Base-by-base conservation (phyloP, 1,140 invertebrate genomes). In the Galleria mellonella region DNA sequence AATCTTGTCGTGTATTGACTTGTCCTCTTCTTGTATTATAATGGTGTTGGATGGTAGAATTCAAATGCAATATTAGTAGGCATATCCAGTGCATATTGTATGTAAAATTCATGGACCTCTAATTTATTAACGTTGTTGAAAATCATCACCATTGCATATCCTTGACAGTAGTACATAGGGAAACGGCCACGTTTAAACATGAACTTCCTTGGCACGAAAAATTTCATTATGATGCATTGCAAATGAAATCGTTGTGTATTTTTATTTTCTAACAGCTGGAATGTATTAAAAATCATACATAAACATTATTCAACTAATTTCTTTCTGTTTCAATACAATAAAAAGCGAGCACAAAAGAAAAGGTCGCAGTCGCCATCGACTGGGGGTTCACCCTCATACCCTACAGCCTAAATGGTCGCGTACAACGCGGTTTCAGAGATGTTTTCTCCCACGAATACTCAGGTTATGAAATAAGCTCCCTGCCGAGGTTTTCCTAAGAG, bases 111-210 rank as follows among this genome's bases (percentile, higher is more conserved):
- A 15, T 77, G 73, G 7, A 77, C 47, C 4, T 65, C 50, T n/a
- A 67, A 41, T 40, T 44, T 55, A 14, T 62, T 50, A 10, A 64
- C 51, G 1, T 61, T 64, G 8, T 61, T 56, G 5, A 67, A 14
- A 47, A 66, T 60, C 8, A 74, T 5, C 3, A 61, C 36, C 0
- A 15, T 39, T 0, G 66, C 30, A 0, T 30, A 27, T 4, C 73
- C 73, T 32, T 74, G 71, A 9, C 73, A 77, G 27, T 77, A 77
- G 48, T 74, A 72, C 1, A 77, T 10, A 0, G 69, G 73, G 0
- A 74, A 23, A 0, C 67, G 54, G n/a, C 51, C 58, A 12, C 48
- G 64, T 8, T 39, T 37, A 29, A 77, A 73, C 12, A 56, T 3
- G 32, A 38, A 71, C 15, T 62, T 68, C 9, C 11, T 11, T 3